Conservation (phyloP, 2,797 vertebrate genomes). For the Alauda arvensis region DNA sequence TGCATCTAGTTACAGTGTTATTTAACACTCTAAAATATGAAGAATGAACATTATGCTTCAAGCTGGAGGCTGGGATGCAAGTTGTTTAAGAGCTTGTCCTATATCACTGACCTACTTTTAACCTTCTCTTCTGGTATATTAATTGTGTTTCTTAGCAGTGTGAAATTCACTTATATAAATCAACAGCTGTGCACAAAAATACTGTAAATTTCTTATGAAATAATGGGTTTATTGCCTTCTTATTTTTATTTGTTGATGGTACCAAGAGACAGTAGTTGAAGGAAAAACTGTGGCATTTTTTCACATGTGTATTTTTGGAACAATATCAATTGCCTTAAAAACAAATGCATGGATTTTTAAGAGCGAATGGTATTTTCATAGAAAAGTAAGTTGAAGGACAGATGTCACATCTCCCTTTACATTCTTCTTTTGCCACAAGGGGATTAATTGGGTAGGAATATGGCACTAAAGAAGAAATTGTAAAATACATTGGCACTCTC, state of each 20-base stretch:
- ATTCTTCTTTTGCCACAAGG: background rate
- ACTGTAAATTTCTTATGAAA: background rate
- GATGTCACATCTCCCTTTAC: background rate
- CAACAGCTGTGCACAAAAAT: background rate
- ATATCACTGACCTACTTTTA: conserved; percentile 20
- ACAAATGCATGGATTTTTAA: background rate
- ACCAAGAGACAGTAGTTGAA: background rate
- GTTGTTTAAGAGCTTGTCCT: background rate
- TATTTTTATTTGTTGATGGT: background rate
- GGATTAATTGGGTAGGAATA: background rate
- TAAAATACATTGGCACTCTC: background rate
- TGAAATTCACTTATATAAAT: background rate
- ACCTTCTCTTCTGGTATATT: conserved; percentile 9
- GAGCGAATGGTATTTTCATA: background rate
- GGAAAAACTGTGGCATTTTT: background rate
- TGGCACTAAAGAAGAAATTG: background rate
- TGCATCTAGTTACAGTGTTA: background rate
- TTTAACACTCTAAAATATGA: background rate
- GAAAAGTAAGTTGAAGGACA: background rate
- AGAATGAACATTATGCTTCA: background rate
- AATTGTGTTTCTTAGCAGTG: background rate
- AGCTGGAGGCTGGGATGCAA: background rate
- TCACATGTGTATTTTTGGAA: background rate
- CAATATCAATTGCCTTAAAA: background rate
- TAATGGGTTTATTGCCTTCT: background rate